Percentiles rank a stretch among this genome's conserved stretches.
These are phyloP conservation scores for Pristis pectinata DNA, from an alignment of 2,797 vertebrate species.

Conservation along the genomic window DNA sequence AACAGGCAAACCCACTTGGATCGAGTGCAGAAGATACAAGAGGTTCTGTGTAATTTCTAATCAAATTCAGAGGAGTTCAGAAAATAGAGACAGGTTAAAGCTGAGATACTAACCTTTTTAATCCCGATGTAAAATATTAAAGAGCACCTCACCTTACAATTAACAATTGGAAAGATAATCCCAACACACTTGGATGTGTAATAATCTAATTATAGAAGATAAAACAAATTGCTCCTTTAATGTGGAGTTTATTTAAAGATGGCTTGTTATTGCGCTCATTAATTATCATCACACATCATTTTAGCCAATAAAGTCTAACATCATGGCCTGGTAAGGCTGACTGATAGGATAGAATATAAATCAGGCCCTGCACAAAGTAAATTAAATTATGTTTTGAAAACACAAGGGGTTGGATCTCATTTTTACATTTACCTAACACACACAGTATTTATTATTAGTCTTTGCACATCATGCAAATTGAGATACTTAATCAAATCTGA, in stretches of 20 bases:
- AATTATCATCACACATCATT: slow-evolving; percentile 89
- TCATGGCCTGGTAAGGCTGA: slow-evolving; percentile 60
- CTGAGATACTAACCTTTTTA: slow-evolving; percentile 34
- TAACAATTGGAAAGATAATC: slow-evolving; percentile 64
- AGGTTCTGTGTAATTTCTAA: slow-evolving; percentile 40
- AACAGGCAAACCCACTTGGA: slow-evolving; percentile 26
- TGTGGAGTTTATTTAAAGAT: slow-evolving; percentile 74
- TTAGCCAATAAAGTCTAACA: slow-evolving; percentile 69
- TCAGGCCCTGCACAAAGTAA: slow-evolving; percentile 61
- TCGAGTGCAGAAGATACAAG: slow-evolving; percentile 46
- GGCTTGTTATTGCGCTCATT: slow-evolving; percentile 89
- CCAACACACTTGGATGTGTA: slow-evolving; percentile 61
- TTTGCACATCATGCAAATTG: slow-evolving; percentile 33
- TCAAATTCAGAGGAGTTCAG: slow-evolving; percentile 22
- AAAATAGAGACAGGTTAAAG: slow-evolving; percentile 46
- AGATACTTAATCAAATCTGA: slow-evolving; percentile 33
- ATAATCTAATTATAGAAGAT: slow-evolving; percentile 71
- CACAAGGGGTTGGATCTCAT: slow-evolving; percentile 26
- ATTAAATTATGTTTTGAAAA: slow-evolving; percentile 54
- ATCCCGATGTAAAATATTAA: slow-evolving; percentile 41
- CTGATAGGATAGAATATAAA: slow-evolving; percentile 73
- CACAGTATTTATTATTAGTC: slow-evolving; percentile 37
- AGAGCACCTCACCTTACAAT: slow-evolving; percentile 55
- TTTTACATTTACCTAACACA: slow-evolving; percentile 16
- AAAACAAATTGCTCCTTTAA: slow-evolving; percentile 72